A percentile compares a stretch with the other conserved stretches of the same genome.
These are phyloP conservation scores for Riparia riparia DNA, from an alignment of 2,113 vertebrate genomes.

Conservation along the genomic window DNA sequence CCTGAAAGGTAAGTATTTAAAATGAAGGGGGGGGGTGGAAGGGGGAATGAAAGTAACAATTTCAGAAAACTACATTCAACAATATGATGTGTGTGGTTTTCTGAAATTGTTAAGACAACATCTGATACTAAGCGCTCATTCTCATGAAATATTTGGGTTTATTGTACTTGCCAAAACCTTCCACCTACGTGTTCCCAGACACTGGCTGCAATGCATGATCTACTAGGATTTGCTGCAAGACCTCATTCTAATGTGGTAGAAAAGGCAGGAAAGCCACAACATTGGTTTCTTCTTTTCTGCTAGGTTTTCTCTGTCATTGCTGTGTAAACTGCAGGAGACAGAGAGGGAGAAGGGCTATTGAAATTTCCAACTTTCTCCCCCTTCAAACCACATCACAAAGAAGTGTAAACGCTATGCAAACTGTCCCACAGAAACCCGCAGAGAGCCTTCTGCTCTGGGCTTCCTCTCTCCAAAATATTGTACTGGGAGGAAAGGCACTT, in stretches of 20 bases:
- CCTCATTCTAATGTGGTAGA: not conserved
- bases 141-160: not conserved
- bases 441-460: not conserved
- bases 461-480: constrained; percentile 3
- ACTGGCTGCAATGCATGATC: not conserved
- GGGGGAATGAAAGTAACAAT: not conserved
- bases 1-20: constrained; percentile 7
- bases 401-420: not conserved
- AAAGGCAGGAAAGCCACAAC: not conserved
- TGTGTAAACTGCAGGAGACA: not conserved
- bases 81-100: too few relatives aligned
- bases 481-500: constrained; percentile 11
- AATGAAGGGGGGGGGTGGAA: rapidly evolving
- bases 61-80: not conserved
- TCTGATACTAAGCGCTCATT: not conserved
- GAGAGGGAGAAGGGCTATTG: not conserved
- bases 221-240: not conserved
- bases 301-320: not conserved
- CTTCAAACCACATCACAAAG: not conserved
- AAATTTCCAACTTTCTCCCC: constrained; percentile 2
- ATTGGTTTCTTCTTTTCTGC: not conserved
- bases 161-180: not conserved
- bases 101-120: too few relatives aligned
- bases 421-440: not conserved
- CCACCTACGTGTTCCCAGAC: not conserved